Evolutionary conservation across 2,797 vertebrate genomes (phyloP).

Genomic region (Cryptoprocta ferox): DNA sequence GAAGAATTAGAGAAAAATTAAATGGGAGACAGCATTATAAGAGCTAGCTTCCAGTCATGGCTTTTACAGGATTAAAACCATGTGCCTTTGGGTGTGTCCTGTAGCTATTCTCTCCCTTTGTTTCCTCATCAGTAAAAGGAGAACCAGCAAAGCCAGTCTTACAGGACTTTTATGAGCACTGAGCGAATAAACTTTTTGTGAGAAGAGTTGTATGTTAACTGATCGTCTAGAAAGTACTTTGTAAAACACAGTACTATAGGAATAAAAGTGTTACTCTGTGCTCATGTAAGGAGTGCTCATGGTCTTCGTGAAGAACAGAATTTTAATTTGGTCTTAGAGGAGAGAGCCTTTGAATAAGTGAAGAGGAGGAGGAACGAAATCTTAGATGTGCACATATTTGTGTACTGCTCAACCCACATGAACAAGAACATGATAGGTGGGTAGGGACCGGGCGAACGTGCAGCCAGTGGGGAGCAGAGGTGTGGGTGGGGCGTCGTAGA

Average conservation of each 20-base stretch:
- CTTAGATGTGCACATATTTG: not conserved
- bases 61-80: not conserved
- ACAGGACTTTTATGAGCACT: not conserved
- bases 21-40: not conserved
- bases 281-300: not conserved
- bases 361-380: not conserved
- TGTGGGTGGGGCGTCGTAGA: not conserved
- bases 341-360: not conserved
- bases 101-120: not conserved
- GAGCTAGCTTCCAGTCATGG: not conserved
- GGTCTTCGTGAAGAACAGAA: not conserved
- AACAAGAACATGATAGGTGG: not conserved
- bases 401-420: not conserved
- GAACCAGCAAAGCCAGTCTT: not conserved
- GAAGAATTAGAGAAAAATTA: not conserved
- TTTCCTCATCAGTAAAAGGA: not conserved
- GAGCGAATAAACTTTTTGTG: not conserved
- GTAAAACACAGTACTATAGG: not conserved
- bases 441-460: not conserved
- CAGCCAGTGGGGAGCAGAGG: not conserved
- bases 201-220: slow-evolving; percentile 3
- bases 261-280: not conserved
- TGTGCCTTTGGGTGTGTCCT: not conserved
- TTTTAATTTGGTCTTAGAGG: not conserved
- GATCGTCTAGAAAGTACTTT: not conserved